Base-by-base conservation (phyloP, 2,888 invertebrate species). In the Monochamus alternatus region DNA sequence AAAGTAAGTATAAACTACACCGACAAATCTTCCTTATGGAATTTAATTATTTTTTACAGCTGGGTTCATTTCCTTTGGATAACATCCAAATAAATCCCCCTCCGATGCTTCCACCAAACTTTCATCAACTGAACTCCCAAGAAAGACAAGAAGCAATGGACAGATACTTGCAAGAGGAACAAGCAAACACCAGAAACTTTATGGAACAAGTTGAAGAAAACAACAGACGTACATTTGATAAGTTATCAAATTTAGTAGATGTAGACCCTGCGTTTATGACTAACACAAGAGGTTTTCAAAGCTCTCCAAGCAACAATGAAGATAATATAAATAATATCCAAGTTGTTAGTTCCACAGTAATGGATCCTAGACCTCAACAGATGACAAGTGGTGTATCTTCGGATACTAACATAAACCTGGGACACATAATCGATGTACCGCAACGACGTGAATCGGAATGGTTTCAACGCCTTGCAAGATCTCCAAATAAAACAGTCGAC, bases 351-450 rank as follows among this genome's bases (percentile, higher is more conserved):
- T 38, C 38, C 38, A 4, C 38, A 38, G 38, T 55, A 0, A 55
- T 66, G 14, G 60, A 59, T 22, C 47, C 58, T 12, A 14, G 55
- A 55, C 10, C 3, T 62, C 12, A 31, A 32, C 31, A 63, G 5
- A 8, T 31, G 32, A 47, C 9, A 67, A 52, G 5, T 22, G 72
- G 12, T 7, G 63, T 64, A 58, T 14, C 67, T 44, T 32, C 51
- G 47, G 60, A 47, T 51, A 30, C 30, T 3, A 63, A 75, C 43
- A 71, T 75, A 0, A 22, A 52, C 9, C 32, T 77, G 38, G 66
- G 76, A 7, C 30, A 75, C 31, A 73, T 79, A 43, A 75, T 79
- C n/a, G 64, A 71, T 55, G 69, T 78, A n/a, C 80, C 78, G n/a
- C 65, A 69, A 32, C 75, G 72, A 44, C 73, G 73, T 44, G 71